Base-by-base conservation (phyloP, 1,140 invertebrate genomes). In the Scaptomyza pallida region DNA sequence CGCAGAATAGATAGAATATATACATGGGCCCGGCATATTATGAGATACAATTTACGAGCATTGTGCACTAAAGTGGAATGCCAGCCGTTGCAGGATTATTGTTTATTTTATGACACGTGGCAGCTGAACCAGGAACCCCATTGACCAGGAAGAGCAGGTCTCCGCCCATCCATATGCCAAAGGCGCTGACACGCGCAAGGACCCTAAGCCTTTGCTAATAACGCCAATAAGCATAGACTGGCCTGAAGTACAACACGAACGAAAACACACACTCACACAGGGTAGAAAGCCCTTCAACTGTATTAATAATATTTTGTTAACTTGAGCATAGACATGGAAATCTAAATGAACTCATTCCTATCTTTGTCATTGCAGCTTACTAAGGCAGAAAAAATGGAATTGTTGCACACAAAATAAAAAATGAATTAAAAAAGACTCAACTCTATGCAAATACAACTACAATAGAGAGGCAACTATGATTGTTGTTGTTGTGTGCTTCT, bases 31-130 rank as follows among this genome's bases (percentile, higher is more conserved):
- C 23, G 5, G 23, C 81, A 79, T 83, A 85, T 85, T 85, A 85
- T 85, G 81, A 85, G 81, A 85, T 86, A 85, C 81, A 85, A 85
- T 85, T 85, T 86, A 70, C 67, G 67, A 70, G 67, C 30, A 80
- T 81, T 85, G 81, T 85, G 81, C 81, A 85, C 69, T 75, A 81
- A 85, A 81, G 81, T 85, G 82, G 81, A 85, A 85, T 86, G 82
- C 63, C 81, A 85, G 81, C 73, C 81, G 82, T 65, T 80, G 76
- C 72, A 56, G 81, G 81, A 85, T 85, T 85, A 86, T 85, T 85
- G 81, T 85, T 85, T 85, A 85, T 85, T 85, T 86, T 85, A 88
- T 86, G 81, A 85, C 81, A 85, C 81, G 81, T 85, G 81, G 69
- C 81, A 57, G 51, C 56, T 33, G 48, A 16, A 15, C 17, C 19